These are phyloP conservation scores for Venustaconcha ellipsiformis DNA, from an alignment of 1,140 invertebrate species.

Conservation along the genomic window DNA sequence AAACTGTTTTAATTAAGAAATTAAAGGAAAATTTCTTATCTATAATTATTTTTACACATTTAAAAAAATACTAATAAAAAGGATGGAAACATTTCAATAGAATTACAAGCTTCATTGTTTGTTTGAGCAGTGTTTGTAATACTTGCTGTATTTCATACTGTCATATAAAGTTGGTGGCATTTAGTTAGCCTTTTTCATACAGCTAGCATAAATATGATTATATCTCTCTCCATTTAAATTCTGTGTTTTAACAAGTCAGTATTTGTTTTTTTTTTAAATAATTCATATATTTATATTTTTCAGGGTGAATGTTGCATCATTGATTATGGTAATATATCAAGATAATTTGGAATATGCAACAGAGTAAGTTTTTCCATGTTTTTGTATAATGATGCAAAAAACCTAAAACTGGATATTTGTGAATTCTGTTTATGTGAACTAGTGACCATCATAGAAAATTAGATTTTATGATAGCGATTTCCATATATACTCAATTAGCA, in stretches of 20 bases:
- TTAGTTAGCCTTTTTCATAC: background rate
- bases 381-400: background rate
- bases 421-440: background rate
- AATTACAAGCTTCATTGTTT: background rate
- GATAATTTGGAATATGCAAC: conserved; percentile 99
- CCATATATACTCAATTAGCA: no score
- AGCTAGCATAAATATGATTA: background rate
- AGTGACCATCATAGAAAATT: background rate
- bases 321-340: conserved; percentile 99
- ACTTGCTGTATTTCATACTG: background rate
- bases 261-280: background rate
- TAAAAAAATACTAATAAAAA: background rate
- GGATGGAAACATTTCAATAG: background rate
- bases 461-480: background rate
- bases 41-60: background rate
- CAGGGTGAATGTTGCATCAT: conserved; percentile 96
- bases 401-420: background rate
- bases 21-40: no score
- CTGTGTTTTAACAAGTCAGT: background rate
- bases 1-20: no score
- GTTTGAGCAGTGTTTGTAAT: background rate
- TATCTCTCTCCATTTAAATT: no score
- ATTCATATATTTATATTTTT: conserved; percentile 27
- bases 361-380: conserved; percentile 73
- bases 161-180: background rate